A percentile compares a stretch with the other conserved stretches of the same genome.
Evolutionary conservation across 2,888 invertebrate species (phyloP).

Genomic region (Phyto melanocephala): DNA sequence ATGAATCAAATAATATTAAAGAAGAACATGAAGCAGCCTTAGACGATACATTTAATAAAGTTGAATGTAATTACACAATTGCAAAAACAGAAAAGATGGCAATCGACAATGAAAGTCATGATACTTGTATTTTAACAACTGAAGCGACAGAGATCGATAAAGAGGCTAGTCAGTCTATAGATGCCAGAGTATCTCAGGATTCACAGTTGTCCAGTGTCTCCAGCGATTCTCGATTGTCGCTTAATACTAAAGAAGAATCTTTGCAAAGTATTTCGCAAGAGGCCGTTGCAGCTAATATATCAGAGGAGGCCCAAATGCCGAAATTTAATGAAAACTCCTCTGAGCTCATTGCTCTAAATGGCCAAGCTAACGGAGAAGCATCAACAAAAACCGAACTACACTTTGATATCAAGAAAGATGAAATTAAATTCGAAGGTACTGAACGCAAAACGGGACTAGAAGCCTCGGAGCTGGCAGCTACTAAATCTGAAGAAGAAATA

Average conservation of each 20-base stretch:
- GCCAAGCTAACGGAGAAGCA: conserved; percentile 52
- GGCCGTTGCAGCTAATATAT: conserved; percentile 76
- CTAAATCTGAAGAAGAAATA: conserved; percentile 15
- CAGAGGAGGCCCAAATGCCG: conserved; percentile 79
- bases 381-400: conserved; percentile 67
- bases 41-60: neutral
- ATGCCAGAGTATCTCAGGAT: conserved; percentile 80
- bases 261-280: conserved; percentile 68
- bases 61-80: neutral
- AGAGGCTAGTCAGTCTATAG: conserved; percentile 64
- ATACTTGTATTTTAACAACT: neutral
- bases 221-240: conserved; percentile 81
- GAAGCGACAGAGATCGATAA: conserved; percentile 54
- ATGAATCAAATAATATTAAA: neutral
- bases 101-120: conserved; percentile 27
- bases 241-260: conserved; percentile 79
- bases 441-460: conserved; percentile 68
- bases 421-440: conserved; percentile 78
- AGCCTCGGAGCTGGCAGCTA: neutral
- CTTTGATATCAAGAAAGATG: conserved; percentile 77
- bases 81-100: conserved; percentile 8
- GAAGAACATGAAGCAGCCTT: neutral
- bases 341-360: conserved; percentile 63
- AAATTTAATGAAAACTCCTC: conserved; percentile 76
- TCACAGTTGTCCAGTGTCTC: conserved; percentile 83